These are phyloP conservation scores for Myrmecobius fasciatus DNA, from an alignment of 2,113 vertebrate genomes.

Conservation along the genomic window DNA sequence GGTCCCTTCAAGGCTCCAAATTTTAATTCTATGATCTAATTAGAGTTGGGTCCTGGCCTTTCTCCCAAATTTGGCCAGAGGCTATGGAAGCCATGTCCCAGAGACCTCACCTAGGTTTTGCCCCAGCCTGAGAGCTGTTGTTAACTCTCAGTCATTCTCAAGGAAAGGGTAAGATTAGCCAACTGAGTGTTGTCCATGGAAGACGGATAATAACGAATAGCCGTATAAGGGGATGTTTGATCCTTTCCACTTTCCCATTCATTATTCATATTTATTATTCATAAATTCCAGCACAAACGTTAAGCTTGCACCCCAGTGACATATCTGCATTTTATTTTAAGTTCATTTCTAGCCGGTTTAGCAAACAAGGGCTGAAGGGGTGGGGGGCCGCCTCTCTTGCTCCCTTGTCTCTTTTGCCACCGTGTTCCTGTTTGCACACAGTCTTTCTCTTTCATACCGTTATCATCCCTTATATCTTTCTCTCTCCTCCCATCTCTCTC, in stretches of 20 bases:
- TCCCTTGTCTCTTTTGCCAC: slow-evolving; percentile 14
- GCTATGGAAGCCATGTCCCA: slow-evolving; percentile 36
- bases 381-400: slow-evolving; percentile 56
- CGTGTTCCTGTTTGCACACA: slow-evolving; percentile 66
- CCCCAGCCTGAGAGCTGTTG: slow-evolving; percentile 52
- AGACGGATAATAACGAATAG: slow-evolving; percentile 81
- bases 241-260: slow-evolving; percentile 83
- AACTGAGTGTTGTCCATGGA: slow-evolving; percentile 75
- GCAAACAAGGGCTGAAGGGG: slow-evolving; percentile 81
- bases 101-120: slow-evolving; percentile 36
- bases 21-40: background rate
- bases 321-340: slow-evolving; percentile 87
- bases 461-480: background rate
- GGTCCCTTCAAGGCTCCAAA: background rate
- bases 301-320: slow-evolving; percentile 80
- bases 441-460: slow-evolving; percentile 53
- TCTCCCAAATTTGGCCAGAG: slow-evolving; percentile 52
- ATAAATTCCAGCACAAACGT: slow-evolving; percentile 86
- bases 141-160: slow-evolving; percentile 55
- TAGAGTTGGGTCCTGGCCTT: slow-evolving; percentile 39
- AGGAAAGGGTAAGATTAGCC: slow-evolving; percentile 75
- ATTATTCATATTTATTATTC: slow-evolving; percentile 87
- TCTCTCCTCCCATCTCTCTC: slow-evolving; percentile 41
- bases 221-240: slow-evolving; percentile 82
- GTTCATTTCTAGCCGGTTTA: slow-evolving; percentile 76